Evolutionary conservation across 2,888 invertebrate species (phyloP), one percentile per base, ranked within the genome.

Genomic region (Teinopalpus imperialis): DNA sequence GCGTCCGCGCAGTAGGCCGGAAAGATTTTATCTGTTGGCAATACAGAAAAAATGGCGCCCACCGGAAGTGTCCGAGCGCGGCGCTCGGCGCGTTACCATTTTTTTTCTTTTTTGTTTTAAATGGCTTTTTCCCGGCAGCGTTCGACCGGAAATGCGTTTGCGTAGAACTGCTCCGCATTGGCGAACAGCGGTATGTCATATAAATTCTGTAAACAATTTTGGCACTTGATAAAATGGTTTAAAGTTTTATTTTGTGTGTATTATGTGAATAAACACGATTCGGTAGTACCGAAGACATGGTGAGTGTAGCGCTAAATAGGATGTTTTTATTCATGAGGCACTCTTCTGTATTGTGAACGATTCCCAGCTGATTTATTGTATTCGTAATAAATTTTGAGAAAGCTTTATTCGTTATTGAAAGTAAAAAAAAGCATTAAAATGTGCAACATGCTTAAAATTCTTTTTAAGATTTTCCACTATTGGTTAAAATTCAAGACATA

Each of bases 1-100:
- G 74, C 74, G 82, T 81, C 73, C 69, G 83, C 66, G 86, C 87
- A 86, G 83, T 85, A 86, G 85, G 81, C 79, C 81, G 86, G 87
- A 88, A 88, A 88, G 88, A 88, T 88, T 88, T 87, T 88, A 88
- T 88, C 88, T 85, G 87, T 82, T 87, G 81, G 85, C 87, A 86
- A 87, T 88, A 88, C 85, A 88, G 87, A 87, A 88, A 88, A 45
- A 88, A 88, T 87, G 85, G 88, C 86, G 88, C 81, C 87, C 87
- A 88, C 88, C 88, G 88, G 88, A 88, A 88, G 88, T 87, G 88
- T 87, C 88, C 88, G 83, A 88, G 78, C 82, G 66, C 63, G 79
- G 81, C 80, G 83, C 77, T 77, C 81, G 73, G 83, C 85, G 77
- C 81, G 83, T 81, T 83, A 86, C 86, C 77, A 85, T 85, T 87